Evolutionary conservation across 2,888 invertebrate species (phyloP), one percentile per base, ranked within the genome.

Genomic region (Machimus rusticus): DNA sequence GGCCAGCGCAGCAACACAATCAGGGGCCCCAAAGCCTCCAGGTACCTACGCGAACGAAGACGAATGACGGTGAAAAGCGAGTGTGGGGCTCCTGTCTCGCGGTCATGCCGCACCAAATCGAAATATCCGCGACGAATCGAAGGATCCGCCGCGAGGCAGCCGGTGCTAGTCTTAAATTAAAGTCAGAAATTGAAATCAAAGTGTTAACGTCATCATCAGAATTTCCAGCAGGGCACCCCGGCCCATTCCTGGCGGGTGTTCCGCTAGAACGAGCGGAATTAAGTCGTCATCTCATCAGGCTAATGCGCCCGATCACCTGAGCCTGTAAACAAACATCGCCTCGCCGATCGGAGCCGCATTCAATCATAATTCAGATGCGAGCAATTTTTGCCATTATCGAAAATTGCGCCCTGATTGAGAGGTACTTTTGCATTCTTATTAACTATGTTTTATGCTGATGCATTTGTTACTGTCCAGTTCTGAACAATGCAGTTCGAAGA

Each of bases 101-200:
- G 51, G n/a, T 74, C 51, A 78, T 78, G 51, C 86, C 78, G 55
- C 23, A 78, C 43, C 79, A 86, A 87, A 74, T 85, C 37, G 86
- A 88, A 88, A 88, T 88, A 87, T 87, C 88, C 88, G 82, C 87
- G 82, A 87, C 88, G 82, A 88, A 88, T 88, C 82, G 86, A 88
- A 88, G 87, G 86, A 82, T 57, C 51, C 86, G 86, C 87, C 87
- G 23, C 19, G 55, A 86, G 77, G 57, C 39, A 86, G 57, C 51
- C 78, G 77, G 39, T 55, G 57, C 51, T 55, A 66, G 14, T 37
- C 57, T 43, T 85, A 88, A 88, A 88, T 87, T 88, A 88, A 88
- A 88, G 87, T 77, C 77, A 31, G 55, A 88, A 88, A 88, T 88
- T 88, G 88, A 88, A 88, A 87, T 87, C 86, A 76, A 86, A 88